These are phyloP conservation scores for Dioctria linearis DNA, from an alignment of 2,888 invertebrate genomes.

Conservation along the genomic window DNA sequence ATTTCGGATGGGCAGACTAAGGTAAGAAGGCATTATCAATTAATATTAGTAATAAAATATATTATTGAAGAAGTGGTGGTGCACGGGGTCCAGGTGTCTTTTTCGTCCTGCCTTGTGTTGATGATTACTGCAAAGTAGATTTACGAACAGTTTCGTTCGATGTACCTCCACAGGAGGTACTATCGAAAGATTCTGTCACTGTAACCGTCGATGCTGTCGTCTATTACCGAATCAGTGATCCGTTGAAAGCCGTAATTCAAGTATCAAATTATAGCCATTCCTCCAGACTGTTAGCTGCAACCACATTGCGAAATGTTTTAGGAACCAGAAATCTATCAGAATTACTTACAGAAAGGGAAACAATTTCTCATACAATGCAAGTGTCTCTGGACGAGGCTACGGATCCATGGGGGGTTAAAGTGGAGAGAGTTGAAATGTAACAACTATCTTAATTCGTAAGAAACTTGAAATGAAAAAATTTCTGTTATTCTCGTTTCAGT, in stretches of 20 bases:
- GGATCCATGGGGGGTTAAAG: constrained; percentile 94
- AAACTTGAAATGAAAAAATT: background rate
- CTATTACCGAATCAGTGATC: constrained; percentile 86
- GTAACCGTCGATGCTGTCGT: constrained; percentile 94
- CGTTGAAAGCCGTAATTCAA: constrained; percentile 80
- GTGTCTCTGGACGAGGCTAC: constrained; percentile 83
- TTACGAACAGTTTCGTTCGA: constrained; percentile 95
- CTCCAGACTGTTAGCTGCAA: constrained; percentile 86
- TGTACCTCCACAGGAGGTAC: constrained; percentile 96
- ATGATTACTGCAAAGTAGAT: constrained; percentile 93
- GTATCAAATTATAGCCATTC: constrained; percentile 88
- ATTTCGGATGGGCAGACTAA: constrained; percentile 86
- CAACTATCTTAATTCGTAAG: constrained; percentile 63
- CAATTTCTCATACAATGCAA: constrained; percentile 93
- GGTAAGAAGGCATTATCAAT: constrained; percentile 63
- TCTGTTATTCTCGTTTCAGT: constrained; percentile 68
- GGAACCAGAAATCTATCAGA: constrained; percentile 94
- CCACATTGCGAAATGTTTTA: constrained; percentile 89
- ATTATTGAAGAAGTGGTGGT: constrained; percentile 73
- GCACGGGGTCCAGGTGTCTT: constrained; percentile 92
- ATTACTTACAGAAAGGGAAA: constrained; percentile 91
- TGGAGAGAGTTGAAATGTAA: constrained; percentile 96
- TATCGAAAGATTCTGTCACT: constrained; percentile 95
- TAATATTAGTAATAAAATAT: background rate
- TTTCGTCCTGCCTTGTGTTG: constrained; percentile 95